A percentile compares a stretch with the other conserved stretches of the same genome.
These are phyloP conservation scores for Mythimna albipuncta DNA, from an alignment of 2,888 invertebrate genomes.

Conservation along the genomic window DNA sequence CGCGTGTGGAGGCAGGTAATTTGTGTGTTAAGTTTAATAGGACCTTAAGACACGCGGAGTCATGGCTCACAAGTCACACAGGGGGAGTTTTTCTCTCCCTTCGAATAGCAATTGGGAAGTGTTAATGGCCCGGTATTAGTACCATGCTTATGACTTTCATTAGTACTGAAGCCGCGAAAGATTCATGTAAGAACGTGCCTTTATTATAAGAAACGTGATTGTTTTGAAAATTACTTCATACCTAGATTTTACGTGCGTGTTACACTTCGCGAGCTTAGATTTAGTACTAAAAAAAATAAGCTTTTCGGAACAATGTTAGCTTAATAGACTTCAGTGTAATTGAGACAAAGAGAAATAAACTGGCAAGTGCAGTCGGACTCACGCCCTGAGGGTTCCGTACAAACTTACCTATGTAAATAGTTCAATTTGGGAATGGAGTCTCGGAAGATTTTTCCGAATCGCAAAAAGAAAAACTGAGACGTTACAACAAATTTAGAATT, in stretches of 20 bases:
- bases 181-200: slow-evolving; percentile 87
- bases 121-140: slow-evolving; percentile 86
- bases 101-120: slow-evolving; percentile 83
- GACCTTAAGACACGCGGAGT: slow-evolving; percentile 75
- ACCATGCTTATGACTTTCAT: slow-evolving; percentile 88
- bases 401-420: too few relatives aligned
- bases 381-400: too few relatives aligned
- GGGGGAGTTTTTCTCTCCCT: slow-evolving; percentile 83
- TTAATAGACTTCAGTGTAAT: not conserved
- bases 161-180: slow-evolving; percentile 85
- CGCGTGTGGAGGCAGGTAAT: slow-evolving; percentile 74
- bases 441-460: too few relatives aligned
- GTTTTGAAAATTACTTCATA: slow-evolving; percentile 84
- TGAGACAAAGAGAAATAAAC: not conserved
- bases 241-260: slow-evolving; percentile 53
- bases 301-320: slow-evolving; percentile 2
- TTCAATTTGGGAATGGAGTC: too few relatives aligned
- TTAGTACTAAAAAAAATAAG: slow-evolving; percentile 20
- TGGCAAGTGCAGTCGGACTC: too few relatives aligned
- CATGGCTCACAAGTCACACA: slow-evolving; percentile 71
- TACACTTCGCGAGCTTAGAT: slow-evolving; percentile 15
- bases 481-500: too few relatives aligned
- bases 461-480: too few relatives aligned
- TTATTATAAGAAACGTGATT: slow-evolving; percentile 87
- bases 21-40: slow-evolving; percentile 83